Evolutionary conservation across 2,113 vertebrate genomes (phyloP).

Genomic region (Xiphorhynchus elegans): DNA sequence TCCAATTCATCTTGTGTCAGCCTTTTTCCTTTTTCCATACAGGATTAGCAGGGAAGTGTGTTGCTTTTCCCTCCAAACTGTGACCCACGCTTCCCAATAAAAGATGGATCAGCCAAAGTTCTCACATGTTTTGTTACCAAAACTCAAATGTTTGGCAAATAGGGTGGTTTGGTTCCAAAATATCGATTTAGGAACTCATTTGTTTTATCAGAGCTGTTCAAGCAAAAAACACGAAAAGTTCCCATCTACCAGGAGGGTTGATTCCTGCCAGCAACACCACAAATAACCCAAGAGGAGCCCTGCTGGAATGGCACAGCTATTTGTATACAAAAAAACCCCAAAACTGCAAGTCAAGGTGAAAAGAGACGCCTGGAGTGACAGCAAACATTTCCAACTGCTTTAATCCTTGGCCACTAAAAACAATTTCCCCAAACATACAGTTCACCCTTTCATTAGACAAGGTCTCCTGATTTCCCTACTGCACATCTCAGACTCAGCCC

Average conservation of each 20-base stretch:
- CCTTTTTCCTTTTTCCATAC: background rate
- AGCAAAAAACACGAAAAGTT: background rate
- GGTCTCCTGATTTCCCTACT: background rate
- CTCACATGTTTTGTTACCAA: background rate
- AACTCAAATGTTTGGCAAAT: background rate
- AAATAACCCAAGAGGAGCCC: background rate
- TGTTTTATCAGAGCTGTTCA: background rate
- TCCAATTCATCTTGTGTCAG: slow-evolving; percentile 8
- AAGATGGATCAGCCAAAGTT: background rate
- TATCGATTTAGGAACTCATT: background rate
- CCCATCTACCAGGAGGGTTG: background rate
- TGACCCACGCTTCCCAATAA: background rate
- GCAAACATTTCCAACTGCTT: background rate
- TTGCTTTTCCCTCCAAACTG: background rate
- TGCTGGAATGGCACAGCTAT: background rate
- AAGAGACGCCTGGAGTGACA: background rate
- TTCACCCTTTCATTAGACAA: background rate
- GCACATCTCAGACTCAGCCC: background rate
- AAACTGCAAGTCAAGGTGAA: background rate
- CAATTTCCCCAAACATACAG: background rate
- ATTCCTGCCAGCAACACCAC: background rate
- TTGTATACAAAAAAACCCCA: background rate
- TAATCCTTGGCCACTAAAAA: background rate
- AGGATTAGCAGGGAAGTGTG: background rate
- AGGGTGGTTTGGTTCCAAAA: background rate